Base-by-base conservation (phyloP, 1,140 invertebrate species). In the Papilio xuthus region DNA sequence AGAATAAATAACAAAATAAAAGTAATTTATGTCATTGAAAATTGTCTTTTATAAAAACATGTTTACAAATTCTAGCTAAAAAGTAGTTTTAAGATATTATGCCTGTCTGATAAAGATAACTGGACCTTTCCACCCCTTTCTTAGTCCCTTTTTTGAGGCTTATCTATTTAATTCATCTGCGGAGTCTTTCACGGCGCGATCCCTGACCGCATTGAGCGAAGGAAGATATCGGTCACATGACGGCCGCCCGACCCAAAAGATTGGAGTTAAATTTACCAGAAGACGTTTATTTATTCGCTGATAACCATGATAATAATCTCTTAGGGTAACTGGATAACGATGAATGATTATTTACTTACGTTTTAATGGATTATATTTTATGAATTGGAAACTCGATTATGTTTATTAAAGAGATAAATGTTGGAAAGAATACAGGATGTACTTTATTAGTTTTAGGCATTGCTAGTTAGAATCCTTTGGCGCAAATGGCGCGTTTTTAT, bases 101-200 rank as follows among this genome's bases (percentile, higher is more conserved):
- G 23, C 23, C 20, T 44, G 70, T 42, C 42, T 50, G 44, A 73
- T 47, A 72, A 44, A 72, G 70, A 72, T 75, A 56, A 60, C 26
- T 32, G 50, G 47, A 75, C 26, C 32, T 60, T 72, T 80, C 79
- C 60, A 82, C 81, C 89, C 86, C 87, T 87, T 86, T 85, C 84
- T 79, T 70, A 80, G 81, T 88, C 87, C 87, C 88, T 88, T 93
- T 93, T 93, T 92, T 88, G 86, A 88, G 83, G 80, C 83, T 89
- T 93, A 93, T 93, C 91, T 92, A 91, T 92, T 93, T 92, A 92
- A 93, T 93, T 92, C 92, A 93, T 93, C 91, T 88, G 81, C 86
- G 85, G 86, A 91, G 89, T 93, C 90, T 93, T 93, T 89, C 88
- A 89, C 83, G 84, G 83, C 85, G 85, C 80, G 84, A 86, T 81